phyloP scores from a whole-genome alignment of 2,888 invertebrate genomes.

The Ariolimax columbianus region DNA sequence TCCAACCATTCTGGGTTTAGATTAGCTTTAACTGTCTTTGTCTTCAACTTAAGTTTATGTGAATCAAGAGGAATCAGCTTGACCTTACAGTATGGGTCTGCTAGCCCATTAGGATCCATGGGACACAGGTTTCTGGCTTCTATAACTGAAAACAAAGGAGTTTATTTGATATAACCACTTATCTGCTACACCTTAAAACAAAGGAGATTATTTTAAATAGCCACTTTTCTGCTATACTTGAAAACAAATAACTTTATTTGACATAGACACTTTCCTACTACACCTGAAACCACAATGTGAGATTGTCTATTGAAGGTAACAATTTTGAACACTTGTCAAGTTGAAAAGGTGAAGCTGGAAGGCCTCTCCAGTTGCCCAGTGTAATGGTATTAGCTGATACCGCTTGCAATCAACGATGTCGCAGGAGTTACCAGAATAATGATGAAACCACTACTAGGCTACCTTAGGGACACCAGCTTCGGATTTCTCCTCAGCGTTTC shows the following conservation, averaged over 20 bases:
- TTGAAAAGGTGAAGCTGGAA: too few relatives aligned
- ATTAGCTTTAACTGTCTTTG: constrained; percentile 95
- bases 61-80: constrained; percentile 90
- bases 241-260: neutral
- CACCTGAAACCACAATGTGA: too few relatives aligned
- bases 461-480: too few relatives aligned
- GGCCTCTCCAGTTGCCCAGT: too few relatives aligned
- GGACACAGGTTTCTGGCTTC: constrained; percentile 98
- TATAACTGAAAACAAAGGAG: constrained; percentile 84
- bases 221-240: neutral
- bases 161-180: neutral
- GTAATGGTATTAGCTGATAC: too few relatives aligned
- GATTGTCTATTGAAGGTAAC: too few relatives aligned
- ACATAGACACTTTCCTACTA: too few relatives aligned
- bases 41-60: constrained; percentile 86
- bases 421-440: too few relatives aligned
- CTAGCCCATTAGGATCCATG: constrained; percentile 99
- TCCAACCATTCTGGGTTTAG: constrained; percentile 99
- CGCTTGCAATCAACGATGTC: too few relatives aligned
- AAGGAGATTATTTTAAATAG: neutral
- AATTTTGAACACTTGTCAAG: too few relatives aligned
- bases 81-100: constrained; percentile 99
- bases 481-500: too few relatives aligned
- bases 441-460: too few relatives aligned
- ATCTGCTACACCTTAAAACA: neutral